A percentile compares a stretch with the other conserved stretches of the same genome.
These are phyloP conservation scores for Leucania comma DNA, from an alignment of 2,888 invertebrate species.

Conservation along the genomic window DNA sequence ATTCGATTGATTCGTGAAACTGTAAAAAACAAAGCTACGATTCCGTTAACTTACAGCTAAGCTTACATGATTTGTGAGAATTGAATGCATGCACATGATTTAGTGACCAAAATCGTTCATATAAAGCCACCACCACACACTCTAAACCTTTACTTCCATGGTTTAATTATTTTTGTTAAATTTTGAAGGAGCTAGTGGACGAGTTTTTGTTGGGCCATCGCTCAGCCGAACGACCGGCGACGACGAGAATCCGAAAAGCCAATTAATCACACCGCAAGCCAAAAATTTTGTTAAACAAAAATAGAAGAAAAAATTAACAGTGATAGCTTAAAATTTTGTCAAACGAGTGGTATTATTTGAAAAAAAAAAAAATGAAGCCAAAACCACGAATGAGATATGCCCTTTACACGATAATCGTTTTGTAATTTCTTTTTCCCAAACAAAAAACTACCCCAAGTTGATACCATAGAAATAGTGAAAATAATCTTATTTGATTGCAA, in stretches of 20 bases:
- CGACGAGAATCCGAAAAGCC: constrained; percentile 79
- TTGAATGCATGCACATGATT: constrained; percentile 89
- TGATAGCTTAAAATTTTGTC: constrained; percentile 87
- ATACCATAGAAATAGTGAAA: not conserved
- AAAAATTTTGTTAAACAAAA: constrained; percentile 86
- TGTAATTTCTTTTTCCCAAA: constrained; percentile 19
- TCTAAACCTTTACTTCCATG: constrained; percentile 90
- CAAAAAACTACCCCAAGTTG: not conserved
- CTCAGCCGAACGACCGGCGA: constrained; percentile 68
- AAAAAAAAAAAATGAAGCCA: constrained; percentile 86
- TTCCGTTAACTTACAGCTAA: constrained; percentile 83
- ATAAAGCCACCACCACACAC: constrained; percentile 91
- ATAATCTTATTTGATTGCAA: constrained; percentile 1
- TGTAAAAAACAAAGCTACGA: constrained; percentile 81
- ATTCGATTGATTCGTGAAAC: constrained; percentile 72
- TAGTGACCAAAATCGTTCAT: constrained; percentile 82
- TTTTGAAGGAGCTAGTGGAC: constrained; percentile 84
- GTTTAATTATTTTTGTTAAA: constrained; percentile 85
- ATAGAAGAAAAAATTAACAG: constrained; percentile 86
- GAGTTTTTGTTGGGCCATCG: constrained; percentile 71
- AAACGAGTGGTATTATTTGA: constrained; percentile 88
- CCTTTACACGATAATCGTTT: constrained; percentile 75
- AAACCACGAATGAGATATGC: constrained; percentile 88
- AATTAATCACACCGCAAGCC: constrained; percentile 90
- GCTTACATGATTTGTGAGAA: constrained; percentile 86